phyloP scores from a whole-genome alignment of 2,113 vertebrate genomes.

The Percina caprodes region DNA sequence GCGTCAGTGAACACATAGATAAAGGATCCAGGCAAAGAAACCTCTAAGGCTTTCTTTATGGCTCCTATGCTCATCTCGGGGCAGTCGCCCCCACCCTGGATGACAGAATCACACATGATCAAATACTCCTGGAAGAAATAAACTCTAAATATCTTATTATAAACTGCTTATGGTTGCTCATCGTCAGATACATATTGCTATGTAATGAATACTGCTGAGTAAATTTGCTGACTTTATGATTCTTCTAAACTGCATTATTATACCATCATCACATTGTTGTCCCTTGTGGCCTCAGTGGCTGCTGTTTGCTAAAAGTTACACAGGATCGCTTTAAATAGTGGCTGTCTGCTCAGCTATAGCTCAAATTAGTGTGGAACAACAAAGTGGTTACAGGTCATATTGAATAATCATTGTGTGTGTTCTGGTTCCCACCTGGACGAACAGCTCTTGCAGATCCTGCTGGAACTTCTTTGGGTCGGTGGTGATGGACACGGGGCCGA shows the following conservation, averaged over 20 bases:
- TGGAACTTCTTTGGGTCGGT: conserved; percentile 90
- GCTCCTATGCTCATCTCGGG: conserved; percentile 95
- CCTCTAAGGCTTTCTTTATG: conserved; percentile 90
- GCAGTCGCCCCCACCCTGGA: conserved; percentile 94
- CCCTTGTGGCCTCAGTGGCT: background rate
- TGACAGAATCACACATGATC: conserved; percentile 38
- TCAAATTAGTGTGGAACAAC: conserved; percentile 6
- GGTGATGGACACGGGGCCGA: conserved; percentile 92
- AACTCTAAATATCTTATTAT: conserved; percentile 4
- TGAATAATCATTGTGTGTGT: conserved; percentile 17
- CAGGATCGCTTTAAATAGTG: background rate
- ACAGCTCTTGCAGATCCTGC: conserved; percentile 90
- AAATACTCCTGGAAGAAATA: conserved; percentile 1
- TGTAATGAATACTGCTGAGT: background rate
- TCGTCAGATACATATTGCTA: background rate
- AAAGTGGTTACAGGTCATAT: background rate
- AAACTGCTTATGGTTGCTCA: background rate
- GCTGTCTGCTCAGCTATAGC: background rate
- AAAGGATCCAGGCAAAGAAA: conserved; percentile 90
- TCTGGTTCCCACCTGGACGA: conserved; percentile 89
- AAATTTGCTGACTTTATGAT: background rate
- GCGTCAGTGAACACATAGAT: conserved; percentile 95
- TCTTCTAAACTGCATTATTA: background rate
- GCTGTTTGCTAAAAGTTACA: background rate
- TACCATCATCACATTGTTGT: background rate